Evolutionary conservation across 2,113 vertebrate genomes (phyloP).

Genomic region (Pelusios castaneus): DNA sequence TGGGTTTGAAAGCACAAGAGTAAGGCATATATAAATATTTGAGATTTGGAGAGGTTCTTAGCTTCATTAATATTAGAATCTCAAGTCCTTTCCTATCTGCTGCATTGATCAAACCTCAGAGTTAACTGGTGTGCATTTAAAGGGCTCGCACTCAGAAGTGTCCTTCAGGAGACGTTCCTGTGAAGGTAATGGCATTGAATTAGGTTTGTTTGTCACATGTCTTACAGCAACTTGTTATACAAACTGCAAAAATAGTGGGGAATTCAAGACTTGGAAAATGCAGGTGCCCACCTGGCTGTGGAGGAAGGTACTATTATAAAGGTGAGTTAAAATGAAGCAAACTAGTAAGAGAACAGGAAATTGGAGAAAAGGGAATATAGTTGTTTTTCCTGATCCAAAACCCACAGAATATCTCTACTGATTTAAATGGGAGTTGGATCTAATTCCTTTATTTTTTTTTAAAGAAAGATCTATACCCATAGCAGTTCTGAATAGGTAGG

Average conservation of each 20-base stretch:
- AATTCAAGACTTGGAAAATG: constrained; percentile 87
- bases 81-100: no score
- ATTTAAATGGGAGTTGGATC: no score
- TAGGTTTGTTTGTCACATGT: neutral
- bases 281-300: constrained; percentile 83
- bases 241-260: constrained; percentile 89
- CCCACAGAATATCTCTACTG: neutral
- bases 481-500: neutral
- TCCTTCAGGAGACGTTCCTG: neutral
- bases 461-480: neutral
- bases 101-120: neutral
- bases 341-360: neutral
- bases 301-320: constrained; percentile 88
- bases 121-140: neutral
- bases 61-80: no score
- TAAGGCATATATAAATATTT: no score
- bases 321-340: constrained; percentile 66
- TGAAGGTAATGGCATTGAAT: neutral
- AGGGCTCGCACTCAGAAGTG: neutral
- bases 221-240: constrained; percentile 80
- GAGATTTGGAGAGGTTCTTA: no score
- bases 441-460: neutral
- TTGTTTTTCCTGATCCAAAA: neutral
- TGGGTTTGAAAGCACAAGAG: no score
- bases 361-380: neutral